Evolutionary conservation across 2,888 invertebrate genomes (phyloP).

Genomic region (Folsomia candida): DNA sequence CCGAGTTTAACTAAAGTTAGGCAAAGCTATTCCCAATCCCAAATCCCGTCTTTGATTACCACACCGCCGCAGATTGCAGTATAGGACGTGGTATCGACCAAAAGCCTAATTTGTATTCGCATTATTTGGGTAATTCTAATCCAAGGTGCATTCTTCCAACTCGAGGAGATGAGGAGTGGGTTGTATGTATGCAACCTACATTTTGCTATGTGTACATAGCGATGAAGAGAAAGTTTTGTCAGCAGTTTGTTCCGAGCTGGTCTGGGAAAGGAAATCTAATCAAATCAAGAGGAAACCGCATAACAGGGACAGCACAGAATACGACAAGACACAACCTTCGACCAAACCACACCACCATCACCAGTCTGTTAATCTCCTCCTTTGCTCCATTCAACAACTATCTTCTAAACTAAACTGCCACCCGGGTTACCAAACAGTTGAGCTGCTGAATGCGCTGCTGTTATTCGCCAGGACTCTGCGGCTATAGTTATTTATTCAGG

Average conservation of each 20-base stretch:
- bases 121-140: not conserved
- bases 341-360: not conserved
- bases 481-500: not conserved
- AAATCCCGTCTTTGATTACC: too few species aligned
- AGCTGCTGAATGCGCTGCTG: not conserved
- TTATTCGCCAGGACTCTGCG: not conserved
- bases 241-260: not conserved
- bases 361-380: not conserved
- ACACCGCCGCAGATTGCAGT: too few species aligned
- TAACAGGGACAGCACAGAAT: not conserved
- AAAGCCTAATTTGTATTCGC: not conserved
- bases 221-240: not conserved
- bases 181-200: not conserved
- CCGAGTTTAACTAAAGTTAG: not conserved
- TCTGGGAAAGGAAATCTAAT: constrained; percentile 3
- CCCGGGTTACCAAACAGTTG: not conserved
- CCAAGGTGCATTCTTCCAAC: too few species aligned
- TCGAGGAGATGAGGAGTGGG: not conserved
- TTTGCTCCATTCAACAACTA: not conserved
- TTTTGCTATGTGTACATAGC: not conserved
- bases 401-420: not conserved
- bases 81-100: too few species aligned
- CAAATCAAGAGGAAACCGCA: constrained; percentile 2
- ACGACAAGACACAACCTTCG: not conserved
- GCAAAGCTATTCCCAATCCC: not conserved